These are phyloP conservation scores for Morelia viridis DNA, from an alignment of 2,797 vertebrate genomes.

Conservation along the genomic window DNA sequence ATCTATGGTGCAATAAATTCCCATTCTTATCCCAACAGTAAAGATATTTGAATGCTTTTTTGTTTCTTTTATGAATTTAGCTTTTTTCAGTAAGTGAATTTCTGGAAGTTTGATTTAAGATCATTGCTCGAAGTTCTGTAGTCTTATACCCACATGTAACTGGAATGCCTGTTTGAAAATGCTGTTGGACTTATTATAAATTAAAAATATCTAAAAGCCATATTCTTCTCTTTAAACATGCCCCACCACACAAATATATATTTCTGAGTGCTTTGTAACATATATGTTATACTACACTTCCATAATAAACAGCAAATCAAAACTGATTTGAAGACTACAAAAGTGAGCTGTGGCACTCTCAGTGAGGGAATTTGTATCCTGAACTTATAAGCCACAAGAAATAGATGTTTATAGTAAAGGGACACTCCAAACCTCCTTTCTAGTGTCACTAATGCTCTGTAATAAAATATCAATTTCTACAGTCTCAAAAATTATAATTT, in stretches of 20 bases:
- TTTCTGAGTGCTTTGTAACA: not conserved
- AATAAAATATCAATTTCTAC: constrained; percentile 52
- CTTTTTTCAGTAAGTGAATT: not conserved
- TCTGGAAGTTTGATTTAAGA: not conserved
- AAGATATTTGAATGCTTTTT: not conserved
- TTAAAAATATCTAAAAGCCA: constrained; percentile 4
- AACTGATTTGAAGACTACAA: constrained; percentile 37
- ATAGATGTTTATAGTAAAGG: constrained; percentile 54
- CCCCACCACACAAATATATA: not conserved
- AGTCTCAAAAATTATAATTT: constrained; percentile 61
- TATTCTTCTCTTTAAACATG: constrained; percentile 23
- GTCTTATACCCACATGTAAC: not conserved
- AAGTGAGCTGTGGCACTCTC: constrained; percentile 43
- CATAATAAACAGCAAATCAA: constrained; percentile 34
- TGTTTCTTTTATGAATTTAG: not conserved
- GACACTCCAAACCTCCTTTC: constrained; percentile 57
- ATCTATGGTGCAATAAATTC: not conserved
- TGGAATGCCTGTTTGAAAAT: not conserved
- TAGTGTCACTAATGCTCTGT: constrained; percentile 54
- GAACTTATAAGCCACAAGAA: constrained; percentile 47
- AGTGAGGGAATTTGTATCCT: constrained; percentile 49
- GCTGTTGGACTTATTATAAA: not conserved
- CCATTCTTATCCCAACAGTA: not conserved
- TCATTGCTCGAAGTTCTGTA: not conserved
- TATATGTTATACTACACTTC: constrained; percentile 40